phyloP scores from a whole-genome alignment of 2,797 vertebrate species.

The Gila robusta region DNA sequence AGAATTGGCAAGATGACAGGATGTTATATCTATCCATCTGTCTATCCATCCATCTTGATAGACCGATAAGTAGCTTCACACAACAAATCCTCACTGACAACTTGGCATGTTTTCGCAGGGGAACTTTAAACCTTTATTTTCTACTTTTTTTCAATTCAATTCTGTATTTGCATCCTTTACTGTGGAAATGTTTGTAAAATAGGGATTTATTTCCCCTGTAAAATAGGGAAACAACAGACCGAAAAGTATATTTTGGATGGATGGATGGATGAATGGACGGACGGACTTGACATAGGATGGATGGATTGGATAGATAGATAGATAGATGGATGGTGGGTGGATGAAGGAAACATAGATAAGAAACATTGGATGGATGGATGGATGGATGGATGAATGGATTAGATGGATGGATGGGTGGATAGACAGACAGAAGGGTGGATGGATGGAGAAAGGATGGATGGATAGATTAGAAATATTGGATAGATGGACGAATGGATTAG shows the following conservation, averaged over 20 bases:
- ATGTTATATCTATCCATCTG: slow-evolving; percentile 22
- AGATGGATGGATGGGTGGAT: too few relatives aligned
- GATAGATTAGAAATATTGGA: not conserved
- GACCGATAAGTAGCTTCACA: not conserved
- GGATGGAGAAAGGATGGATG: not conserved
- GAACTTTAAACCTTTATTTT: not conserved
- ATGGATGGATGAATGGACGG: too few relatives aligned
- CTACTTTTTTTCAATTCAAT: not conserved
- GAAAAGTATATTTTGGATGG: not conserved
- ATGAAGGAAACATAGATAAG: too few relatives aligned
- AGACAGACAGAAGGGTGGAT: not conserved
- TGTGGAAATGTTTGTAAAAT: not conserved
- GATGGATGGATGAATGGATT: too few relatives aligned
- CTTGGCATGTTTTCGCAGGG: not conserved
- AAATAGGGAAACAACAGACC: not conserved
- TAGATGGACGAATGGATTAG: not conserved
- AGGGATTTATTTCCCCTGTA: not conserved
- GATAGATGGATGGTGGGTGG: too few relatives aligned
- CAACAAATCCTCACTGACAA: not conserved
- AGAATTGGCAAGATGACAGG: slow-evolving; percentile 33
- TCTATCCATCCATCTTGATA: slow-evolving; percentile 13
- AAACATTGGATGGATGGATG: too few relatives aligned
- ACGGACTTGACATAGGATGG: too few relatives aligned
- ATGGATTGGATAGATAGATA: too few relatives aligned
- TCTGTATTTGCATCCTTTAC: not conserved